A percentile compares a stretch with the other conserved stretches of the same genome.
phyloP scores from a whole-genome alignment of 2,797 vertebrate species.

The Mallotus villosus region DNA sequence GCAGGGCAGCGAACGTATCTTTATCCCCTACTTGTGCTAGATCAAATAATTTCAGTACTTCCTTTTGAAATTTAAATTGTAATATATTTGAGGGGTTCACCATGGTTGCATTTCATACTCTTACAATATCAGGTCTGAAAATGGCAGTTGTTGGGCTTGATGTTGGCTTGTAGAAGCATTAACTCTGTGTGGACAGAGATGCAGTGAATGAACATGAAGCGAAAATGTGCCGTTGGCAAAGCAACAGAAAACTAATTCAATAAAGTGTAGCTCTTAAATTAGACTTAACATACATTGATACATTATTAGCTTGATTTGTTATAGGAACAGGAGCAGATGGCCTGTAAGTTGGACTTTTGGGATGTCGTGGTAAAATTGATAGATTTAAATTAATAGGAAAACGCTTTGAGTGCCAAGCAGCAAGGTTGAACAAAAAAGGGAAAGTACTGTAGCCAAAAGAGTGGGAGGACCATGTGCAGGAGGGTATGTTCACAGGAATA shows the following conservation, averaged over 20 bases:
- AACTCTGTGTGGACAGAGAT: background rate
- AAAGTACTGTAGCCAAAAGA: background rate
- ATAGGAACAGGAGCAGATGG: conserved; percentile 8
- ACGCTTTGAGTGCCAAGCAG: background rate
- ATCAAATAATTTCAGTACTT: conserved; percentile 10
- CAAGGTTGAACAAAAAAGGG: background rate
- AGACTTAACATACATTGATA: background rate
- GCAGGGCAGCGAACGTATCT: conserved; percentile 4
- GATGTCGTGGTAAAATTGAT: no score
- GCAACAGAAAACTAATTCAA: background rate
- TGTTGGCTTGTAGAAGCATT: no score
- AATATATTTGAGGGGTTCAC: background rate
- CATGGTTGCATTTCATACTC: no score
- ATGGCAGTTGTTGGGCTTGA: no score
- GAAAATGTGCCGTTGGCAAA: background rate
- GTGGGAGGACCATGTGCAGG: background rate
- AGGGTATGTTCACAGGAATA: no score
- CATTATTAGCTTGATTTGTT: conserved; percentile 16
- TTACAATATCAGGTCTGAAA: no score
- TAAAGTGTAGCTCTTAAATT: background rate
- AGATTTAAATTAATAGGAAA: no score
- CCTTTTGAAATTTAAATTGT: conserved; percentile 19
- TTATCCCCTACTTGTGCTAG: conserved; percentile 18
- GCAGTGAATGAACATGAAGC: background rate
- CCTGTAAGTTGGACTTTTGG: conserved; percentile 1